These are phyloP conservation scores for Sebastes glaucus DNA, from an alignment of 2,797 vertebrate genomes.

Conservation along the genomic window DNA sequence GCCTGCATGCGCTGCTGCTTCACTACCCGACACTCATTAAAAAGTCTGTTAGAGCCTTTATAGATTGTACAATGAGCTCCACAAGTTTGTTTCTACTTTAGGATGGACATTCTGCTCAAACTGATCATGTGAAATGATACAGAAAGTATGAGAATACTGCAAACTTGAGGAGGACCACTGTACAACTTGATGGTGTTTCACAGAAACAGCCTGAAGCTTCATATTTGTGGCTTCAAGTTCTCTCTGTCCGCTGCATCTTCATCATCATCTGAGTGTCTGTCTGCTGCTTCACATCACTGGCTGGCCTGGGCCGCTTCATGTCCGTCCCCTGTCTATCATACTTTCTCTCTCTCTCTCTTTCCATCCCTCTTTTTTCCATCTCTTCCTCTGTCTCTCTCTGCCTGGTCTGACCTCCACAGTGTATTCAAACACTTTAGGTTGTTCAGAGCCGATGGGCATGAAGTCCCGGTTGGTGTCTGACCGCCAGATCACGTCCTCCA, in stretches of 20 bases:
- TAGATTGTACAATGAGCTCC: not conserved
- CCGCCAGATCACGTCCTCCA: conserved; percentile 91
- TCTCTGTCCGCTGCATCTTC: not conserved
- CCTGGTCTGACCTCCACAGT: conserved; percentile 75
- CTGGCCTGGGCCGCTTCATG: conserved; percentile 51
- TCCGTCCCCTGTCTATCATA: conserved; percentile 55
- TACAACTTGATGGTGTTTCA: not conserved
- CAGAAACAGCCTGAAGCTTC: not conserved
- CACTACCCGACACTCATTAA: not conserved
- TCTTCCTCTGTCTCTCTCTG: conserved; percentile 13
- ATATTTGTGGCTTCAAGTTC: not conserved
- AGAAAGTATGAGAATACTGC: not conserved
- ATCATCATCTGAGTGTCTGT: not conserved
- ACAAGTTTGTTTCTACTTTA: not conserved
- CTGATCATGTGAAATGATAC: not conserved
- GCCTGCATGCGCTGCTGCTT: conserved; percentile 21
- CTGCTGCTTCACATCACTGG: conserved; percentile 27
- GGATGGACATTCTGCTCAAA: not conserved
- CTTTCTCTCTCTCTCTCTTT: conserved; percentile 49
- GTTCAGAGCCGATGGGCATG: conserved; percentile 93
- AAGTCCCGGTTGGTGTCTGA: conserved; percentile 88
- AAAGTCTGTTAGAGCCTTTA: not conserved
- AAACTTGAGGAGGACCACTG: not conserved
- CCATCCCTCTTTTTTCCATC: conserved; percentile 21
- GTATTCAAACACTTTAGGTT: conserved; percentile 93